These are phyloP conservation scores for Rhabdornis inornatus DNA, from an alignment of 2,113 vertebrate genomes.

Conservation along the genomic window DNA sequence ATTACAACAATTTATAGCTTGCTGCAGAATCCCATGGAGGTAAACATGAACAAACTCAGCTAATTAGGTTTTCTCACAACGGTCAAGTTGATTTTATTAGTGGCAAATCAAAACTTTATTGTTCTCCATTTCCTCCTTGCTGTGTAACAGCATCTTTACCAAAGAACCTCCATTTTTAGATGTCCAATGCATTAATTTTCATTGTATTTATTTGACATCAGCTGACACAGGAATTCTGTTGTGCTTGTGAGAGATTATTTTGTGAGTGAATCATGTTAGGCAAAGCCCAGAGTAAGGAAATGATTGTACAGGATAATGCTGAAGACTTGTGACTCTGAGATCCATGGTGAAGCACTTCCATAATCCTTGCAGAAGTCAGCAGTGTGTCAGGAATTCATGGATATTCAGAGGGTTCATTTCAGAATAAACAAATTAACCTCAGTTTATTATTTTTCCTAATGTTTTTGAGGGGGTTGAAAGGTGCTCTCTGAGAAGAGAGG, in stretches of 20 bases:
- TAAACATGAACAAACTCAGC: not conserved
- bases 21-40: not conserved
- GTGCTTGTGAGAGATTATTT: not conserved
- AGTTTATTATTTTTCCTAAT: not conserved
- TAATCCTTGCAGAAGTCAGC: not conserved
- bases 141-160: not conserved
- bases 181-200: not conserved
- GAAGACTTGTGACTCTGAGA: not conserved
- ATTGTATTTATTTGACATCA: not conserved
- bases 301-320: not conserved
- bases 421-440: not conserved
- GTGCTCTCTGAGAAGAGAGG: not conserved
- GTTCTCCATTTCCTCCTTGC: not conserved
- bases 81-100: not conserved
- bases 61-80: not conserved
- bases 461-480: not conserved
- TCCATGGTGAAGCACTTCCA: not conserved
- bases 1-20: not conserved
- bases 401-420: not conserved
- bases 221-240: not conserved
- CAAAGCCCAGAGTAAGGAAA: not conserved
- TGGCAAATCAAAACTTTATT: not conserved
- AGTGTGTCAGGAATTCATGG: not conserved
- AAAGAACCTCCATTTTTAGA: not conserved
- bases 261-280: not conserved